These are phyloP conservation scores for Loriculus beryllinus DNA, from an alignment of 2,797 vertebrate species.

Conservation along the genomic window DNA sequence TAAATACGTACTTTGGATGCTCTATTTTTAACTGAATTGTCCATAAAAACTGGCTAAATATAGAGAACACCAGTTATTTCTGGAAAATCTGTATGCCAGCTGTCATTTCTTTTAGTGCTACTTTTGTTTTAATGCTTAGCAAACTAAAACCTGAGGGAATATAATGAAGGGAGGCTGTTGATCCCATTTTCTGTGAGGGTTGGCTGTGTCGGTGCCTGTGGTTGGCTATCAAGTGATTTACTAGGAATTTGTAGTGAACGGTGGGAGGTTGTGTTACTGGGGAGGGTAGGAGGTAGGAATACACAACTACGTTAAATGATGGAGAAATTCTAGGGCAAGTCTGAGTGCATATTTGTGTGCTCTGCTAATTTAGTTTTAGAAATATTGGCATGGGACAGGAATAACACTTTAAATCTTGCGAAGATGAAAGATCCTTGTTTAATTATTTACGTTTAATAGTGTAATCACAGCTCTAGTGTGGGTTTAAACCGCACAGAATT, in stretches of 20 bases:
- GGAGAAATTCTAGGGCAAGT: not conserved
- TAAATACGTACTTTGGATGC: not conserved
- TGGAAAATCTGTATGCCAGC: not conserved
- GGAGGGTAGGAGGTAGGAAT: not conserved
- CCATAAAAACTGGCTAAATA: not conserved
- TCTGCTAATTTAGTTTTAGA: not conserved
- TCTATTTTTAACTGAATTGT: not conserved
- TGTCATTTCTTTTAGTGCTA: not conserved
- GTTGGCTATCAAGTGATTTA: not conserved
- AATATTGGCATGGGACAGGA: not conserved
- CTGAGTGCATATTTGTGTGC: not conserved
- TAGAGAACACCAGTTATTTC: not conserved
- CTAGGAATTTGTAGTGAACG: not conserved
- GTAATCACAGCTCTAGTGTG: not conserved
- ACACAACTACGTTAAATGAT: not conserved
- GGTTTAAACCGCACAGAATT: not conserved
- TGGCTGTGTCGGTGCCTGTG: not conserved
- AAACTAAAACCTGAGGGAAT: not conserved
- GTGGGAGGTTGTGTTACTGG: not conserved
- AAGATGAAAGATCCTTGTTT: not conserved
- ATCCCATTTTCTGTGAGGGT: not conserved
- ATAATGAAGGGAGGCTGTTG: not conserved
- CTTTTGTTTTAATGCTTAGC: not conserved
- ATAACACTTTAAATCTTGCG: not conserved
- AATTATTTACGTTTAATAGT: slow-evolving; percentile 13